Conservation (phyloP, 2,797 vertebrate species). For the Naso thynnoides region DNA sequence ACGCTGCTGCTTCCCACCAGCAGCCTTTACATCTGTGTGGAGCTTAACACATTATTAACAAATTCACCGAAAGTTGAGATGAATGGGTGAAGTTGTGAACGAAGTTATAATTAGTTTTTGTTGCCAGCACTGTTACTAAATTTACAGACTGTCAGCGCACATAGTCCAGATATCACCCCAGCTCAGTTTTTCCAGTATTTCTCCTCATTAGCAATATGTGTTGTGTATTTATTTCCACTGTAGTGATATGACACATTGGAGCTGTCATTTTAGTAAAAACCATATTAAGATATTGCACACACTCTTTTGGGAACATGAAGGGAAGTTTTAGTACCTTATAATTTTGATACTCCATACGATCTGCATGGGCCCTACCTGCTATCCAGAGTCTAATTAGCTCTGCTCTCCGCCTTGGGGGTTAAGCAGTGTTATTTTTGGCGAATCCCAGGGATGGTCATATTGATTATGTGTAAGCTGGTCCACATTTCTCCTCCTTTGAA, state of each 20-base stretch:
- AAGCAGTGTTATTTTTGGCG: conserved; percentile 41
- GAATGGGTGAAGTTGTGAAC: conserved; percentile 27
- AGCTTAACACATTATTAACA: background rate
- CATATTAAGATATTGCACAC: conserved; percentile 16
- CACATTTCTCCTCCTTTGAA: background rate
- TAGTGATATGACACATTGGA: conserved; percentile 21
- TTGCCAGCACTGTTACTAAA: conserved; percentile 27
- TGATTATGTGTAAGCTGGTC: conserved; percentile 31
- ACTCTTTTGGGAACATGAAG: conserved; percentile 18
- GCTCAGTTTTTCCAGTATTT: conserved; percentile 45
- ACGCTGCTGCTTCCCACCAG: too few relatives aligned
- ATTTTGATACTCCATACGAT: conserved; percentile 45
- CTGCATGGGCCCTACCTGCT: conserved; percentile 27
- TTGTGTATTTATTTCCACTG: conserved; percentile 8
- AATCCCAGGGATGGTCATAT: conserved; percentile 28
- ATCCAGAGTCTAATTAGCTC: conserved; percentile 34
- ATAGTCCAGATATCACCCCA: conserved; percentile 58
- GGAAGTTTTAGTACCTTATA: conserved; percentile 11
- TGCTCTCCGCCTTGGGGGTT: conserved; percentile 20
- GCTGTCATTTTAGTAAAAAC: conserved; percentile 5
- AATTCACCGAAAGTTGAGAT: background rate
- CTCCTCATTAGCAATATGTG: conserved; percentile 39
- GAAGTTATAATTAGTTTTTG: conserved; percentile 32
- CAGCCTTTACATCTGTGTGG: too few relatives aligned
- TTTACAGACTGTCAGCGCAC: conserved; percentile 24